Base-by-base conservation (phyloP, 2,113 vertebrate species). In the Calypte anna region DNA sequence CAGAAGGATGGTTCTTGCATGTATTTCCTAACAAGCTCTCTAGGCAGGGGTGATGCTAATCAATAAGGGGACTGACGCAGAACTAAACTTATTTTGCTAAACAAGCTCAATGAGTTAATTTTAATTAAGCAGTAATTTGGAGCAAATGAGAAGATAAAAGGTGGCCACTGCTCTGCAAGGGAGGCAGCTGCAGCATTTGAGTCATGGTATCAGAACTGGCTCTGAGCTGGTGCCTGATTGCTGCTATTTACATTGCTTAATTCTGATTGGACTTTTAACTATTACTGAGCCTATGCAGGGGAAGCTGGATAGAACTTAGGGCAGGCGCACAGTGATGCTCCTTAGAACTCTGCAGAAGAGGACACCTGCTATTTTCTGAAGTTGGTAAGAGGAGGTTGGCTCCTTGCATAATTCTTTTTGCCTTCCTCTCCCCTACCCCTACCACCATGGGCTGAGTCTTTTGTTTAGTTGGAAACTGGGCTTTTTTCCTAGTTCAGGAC, bases 71-170 rank as follows among this genome's bases (percentile, higher is more conserved):
- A 63, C 54, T 93, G 86, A 77, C 51, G 53, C n/a, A 17, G 58
- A 80, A 51, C 78, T 61, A 59, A 88, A 81, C 63, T 50, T 79
- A 33, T 51, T 93, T 81, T 90, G 87, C 85, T 83, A 59, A 79
- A 81, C 69, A 57, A 74, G 55, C 43, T 55, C 11, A 0, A 6
- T 10, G 72, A 81, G 54, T 80, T 82, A 31, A 25, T 90, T 90
- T 81, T 91, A 85, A 88, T 95, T 91, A 91, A 90, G 84, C 38
- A 31, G 72, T 64, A 77, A 93, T 96, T 93, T 74, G 72, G 48
- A 94, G 75, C 63, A 82, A 95, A 93, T 76, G 55, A 82, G 78
- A 80, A 85, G 81, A 63, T 36, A 82, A 80, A 86, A 90, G 80
- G 82, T 93, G 75, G 75, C 33, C 91, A 20, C 83, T 31, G 73